Conservation (phyloP, 2,888 invertebrate genomes). For the Thecophora atra region DNA sequence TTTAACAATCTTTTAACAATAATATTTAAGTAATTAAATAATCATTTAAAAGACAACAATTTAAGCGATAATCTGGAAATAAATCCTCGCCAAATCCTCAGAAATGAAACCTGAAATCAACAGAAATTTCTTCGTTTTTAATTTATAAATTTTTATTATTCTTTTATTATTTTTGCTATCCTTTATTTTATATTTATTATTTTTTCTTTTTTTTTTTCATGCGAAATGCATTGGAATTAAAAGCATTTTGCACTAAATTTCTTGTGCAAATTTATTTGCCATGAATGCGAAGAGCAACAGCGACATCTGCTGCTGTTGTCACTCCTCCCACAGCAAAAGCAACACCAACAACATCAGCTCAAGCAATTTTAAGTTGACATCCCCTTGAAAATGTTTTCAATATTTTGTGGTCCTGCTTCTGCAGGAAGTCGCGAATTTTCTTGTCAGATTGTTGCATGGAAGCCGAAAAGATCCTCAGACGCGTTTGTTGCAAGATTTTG, state of each 20-base stretch:
- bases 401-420: background rate
- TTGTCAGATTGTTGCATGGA: background rate
- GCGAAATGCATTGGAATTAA: too few relatives aligned
- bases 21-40: too few relatives aligned
- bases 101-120: background rate
- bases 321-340: background rate
- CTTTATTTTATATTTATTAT: too few relatives aligned
- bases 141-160: too few relatives aligned
- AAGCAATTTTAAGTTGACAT: background rate
- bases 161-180: too few relatives aligned
- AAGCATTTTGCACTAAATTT: too few relatives aligned
- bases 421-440: background rate
- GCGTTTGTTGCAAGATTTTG: background rate
- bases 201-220: too few relatives aligned
- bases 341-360: background rate
- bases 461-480: background rate
- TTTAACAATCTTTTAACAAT: too few relatives aligned
- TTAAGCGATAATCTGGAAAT: too few relatives aligned
- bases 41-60: too few relatives aligned
- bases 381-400: background rate
- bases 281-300: background rate
- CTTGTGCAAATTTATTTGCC: background rate
- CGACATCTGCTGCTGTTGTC: background rate
- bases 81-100: too few relatives aligned
- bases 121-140: background rate